These are phyloP conservation scores for Crepidodera aurea DNA, from an alignment of 2,888 invertebrate genomes.

Conservation along the genomic window DNA sequence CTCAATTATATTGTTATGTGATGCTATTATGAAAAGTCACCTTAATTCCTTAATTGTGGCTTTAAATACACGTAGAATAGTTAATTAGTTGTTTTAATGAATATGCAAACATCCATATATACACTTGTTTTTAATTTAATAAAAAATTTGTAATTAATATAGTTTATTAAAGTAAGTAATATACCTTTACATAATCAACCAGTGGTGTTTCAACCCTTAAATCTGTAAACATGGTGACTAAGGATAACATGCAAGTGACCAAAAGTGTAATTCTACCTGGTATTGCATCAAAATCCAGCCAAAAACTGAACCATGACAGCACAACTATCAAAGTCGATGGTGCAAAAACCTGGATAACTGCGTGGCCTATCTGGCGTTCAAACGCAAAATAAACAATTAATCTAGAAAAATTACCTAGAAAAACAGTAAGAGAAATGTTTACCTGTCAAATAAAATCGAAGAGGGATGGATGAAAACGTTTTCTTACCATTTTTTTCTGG, in stretches of 20 bases:
- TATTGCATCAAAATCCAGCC: slow-evolving; percentile 84
- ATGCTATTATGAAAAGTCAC: too few relatives aligned
- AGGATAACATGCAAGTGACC: slow-evolving; percentile 84
- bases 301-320: slow-evolving; percentile 88
- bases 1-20: too few relatives aligned
- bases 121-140: too few relatives aligned
- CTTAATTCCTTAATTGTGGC: too few relatives aligned
- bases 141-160: too few relatives aligned
- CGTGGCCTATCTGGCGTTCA: slow-evolving; percentile 85
- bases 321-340: slow-evolving; percentile 84
- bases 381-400: slow-evolving; percentile 81
- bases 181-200: slow-evolving; percentile 86
- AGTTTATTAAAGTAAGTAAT: too few relatives aligned
- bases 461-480: background rate
- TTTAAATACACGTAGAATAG: too few relatives aligned
- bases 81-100: too few relatives aligned
- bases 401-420: slow-evolving; percentile 78
- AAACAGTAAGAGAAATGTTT: background rate
- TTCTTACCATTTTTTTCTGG: slow-evolving; percentile 75
- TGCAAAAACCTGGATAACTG: slow-evolving; percentile 84
- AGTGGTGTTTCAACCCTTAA: slow-evolving; percentile 83
- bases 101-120: too few relatives aligned
- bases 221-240: slow-evolving; percentile 88
- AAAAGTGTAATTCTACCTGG: slow-evolving; percentile 83
- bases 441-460: too few relatives aligned